Percentiles rank a stretch among this genome's conserved stretches.
Conservation (phyloP, 2,797 vertebrate genomes). For the Muscicapa striata region DNA sequence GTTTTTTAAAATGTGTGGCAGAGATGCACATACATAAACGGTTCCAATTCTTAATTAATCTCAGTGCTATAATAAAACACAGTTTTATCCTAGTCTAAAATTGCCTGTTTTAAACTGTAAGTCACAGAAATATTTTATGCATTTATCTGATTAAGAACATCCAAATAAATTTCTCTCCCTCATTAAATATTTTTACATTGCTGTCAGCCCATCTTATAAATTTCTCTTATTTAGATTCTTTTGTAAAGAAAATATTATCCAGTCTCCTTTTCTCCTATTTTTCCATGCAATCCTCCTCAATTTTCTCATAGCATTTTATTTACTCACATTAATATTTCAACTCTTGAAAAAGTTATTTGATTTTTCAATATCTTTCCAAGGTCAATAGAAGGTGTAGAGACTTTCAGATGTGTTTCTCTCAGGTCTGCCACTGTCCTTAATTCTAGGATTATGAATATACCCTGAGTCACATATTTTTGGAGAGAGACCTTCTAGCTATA, state of each 20-base stretch:
- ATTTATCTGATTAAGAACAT: background rate
- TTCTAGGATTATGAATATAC: background rate
- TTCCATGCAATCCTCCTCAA: background rate
- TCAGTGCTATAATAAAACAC: background rate
- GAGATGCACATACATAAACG: background rate
- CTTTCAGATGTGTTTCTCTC: background rate
- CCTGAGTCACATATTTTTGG: background rate
- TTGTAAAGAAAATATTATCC: background rate
- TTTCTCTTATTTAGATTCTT: background rate
- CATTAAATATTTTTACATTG: background rate
- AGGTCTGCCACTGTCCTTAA: background rate
- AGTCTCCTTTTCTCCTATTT: background rate
- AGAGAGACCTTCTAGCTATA: background rate
- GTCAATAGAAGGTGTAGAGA: background rate
- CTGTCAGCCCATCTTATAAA: background rate
- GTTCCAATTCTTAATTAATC: slow-evolving; percentile 32
- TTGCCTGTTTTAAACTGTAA: background rate
- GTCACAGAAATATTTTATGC: background rate
- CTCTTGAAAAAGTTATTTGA: background rate
- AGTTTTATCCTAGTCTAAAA: background rate
- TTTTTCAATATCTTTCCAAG: background rate
- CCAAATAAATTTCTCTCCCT: background rate
- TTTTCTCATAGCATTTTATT: background rate
- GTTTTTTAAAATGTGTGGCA: slow-evolving; percentile 18
- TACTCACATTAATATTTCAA: background rate